These are phyloP conservation scores for Anoura caudifer DNA, from an alignment of 2,113 vertebrate genomes.

Conservation along the genomic window DNA sequence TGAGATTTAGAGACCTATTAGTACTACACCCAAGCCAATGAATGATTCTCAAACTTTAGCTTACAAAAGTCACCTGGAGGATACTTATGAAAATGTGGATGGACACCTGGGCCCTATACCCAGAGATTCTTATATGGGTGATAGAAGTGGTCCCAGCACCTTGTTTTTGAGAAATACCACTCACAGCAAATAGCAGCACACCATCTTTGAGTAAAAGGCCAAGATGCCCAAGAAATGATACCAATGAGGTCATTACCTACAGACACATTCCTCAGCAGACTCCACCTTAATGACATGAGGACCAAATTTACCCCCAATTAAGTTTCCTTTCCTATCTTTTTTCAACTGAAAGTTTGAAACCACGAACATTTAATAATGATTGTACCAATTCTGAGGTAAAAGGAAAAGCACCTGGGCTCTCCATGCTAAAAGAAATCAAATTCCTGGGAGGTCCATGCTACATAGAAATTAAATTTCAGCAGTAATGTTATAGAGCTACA, in stretches of 20 bases:
- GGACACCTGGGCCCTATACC: not conserved
- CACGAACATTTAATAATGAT: slow-evolving; percentile 42
- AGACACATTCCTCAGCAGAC: not conserved
- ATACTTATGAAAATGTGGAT: not conserved
- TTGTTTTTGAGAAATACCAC: slow-evolving; percentile 44
- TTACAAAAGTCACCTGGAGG: not conserved
- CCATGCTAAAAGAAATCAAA: slow-evolving; percentile 20
- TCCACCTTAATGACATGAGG: not conserved
- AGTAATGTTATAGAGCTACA: not conserved
- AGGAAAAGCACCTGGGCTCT: slow-evolving; percentile 63
- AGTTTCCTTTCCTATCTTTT: not conserved
- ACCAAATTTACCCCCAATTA: not conserved
- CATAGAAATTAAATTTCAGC: not conserved
- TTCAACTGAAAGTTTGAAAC: slow-evolving; percentile 12
- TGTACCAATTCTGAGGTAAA: slow-evolving; percentile 59
- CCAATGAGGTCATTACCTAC: not conserved
- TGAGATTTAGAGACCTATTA: slow-evolving; percentile 12
- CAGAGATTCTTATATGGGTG: not conserved
- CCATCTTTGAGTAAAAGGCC: slow-evolving; percentile 1
- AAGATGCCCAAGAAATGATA: not conserved
- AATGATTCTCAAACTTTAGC: not conserved
- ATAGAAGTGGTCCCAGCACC: slow-evolving; percentile 7
- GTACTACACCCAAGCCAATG: not conserved
- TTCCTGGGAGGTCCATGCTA: not conserved
- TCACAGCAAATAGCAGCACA: slow-evolving; percentile 29